These are phyloP conservation scores for Hestina assimilis DNA, from an alignment of 1,140 invertebrate genomes.

Conservation along the genomic window DNA sequence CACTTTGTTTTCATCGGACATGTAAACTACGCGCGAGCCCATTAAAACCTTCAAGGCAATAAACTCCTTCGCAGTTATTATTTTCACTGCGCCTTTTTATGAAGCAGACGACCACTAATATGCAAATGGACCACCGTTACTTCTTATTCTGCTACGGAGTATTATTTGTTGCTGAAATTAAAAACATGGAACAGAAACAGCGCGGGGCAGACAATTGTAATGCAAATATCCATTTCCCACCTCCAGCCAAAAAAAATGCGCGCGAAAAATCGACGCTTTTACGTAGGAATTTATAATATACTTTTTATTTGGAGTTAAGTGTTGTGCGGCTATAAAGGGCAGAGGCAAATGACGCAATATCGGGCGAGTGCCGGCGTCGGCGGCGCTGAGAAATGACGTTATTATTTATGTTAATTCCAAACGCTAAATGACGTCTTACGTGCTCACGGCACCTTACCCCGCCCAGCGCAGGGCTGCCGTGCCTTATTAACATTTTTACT, in stretches of 20 bases:
- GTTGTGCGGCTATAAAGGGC: constrained; percentile 64
- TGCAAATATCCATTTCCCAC: constrained; percentile 50
- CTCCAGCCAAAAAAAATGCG: constrained; percentile 40
- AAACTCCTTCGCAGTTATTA: constrained; percentile 41
- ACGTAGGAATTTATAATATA: constrained; percentile 61
- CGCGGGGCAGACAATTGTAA: constrained; percentile 57
- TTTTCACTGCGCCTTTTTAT: constrained; percentile 50
- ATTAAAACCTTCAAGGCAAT: constrained; percentile 48
- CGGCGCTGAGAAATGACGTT: constrained; percentile 57
- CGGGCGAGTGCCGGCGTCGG: constrained; percentile 33
- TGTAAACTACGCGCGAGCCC: constrained; percentile 33
- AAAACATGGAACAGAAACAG: constrained; percentile 54
- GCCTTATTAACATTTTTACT: neutral
- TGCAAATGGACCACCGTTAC: constrained; percentile 52
- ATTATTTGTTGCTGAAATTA: constrained; percentile 67
- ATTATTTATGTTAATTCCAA: constrained; percentile 75
- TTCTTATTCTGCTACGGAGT: constrained; percentile 54
- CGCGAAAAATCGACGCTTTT: constrained; percentile 48
- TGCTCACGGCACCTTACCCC: constrained; percentile 50
- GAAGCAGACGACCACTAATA: constrained; percentile 48
- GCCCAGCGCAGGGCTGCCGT: constrained; percentile 18
- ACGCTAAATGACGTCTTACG: constrained; percentile 70
- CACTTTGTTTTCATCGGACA: constrained; percentile 29
- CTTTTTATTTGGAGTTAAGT: constrained; percentile 74
- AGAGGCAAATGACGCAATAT: constrained; percentile 66